These are phyloP conservation scores for Apolygus lucorum DNA, from an alignment of 1,140 invertebrate genomes.

Conservation along the genomic window DNA sequence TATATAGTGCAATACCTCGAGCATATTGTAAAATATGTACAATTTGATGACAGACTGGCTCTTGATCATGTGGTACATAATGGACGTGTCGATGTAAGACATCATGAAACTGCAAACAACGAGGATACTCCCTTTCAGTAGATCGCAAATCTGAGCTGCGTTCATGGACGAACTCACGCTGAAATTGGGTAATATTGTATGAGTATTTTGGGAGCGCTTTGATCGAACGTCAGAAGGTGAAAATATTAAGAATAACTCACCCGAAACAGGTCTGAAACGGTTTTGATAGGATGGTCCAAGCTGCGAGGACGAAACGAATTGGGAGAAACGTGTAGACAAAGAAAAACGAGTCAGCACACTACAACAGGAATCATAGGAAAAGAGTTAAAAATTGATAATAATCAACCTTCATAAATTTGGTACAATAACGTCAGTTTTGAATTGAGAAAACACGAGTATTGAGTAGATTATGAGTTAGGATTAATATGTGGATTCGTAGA, in stretches of 20 bases:
- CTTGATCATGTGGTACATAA: conserved; percentile 98
- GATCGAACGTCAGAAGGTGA: too few relatives aligned
- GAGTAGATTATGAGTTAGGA: too few relatives aligned
- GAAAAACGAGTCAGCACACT: conserved; percentile 96
- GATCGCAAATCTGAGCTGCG: conserved; percentile 91
- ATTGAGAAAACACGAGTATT: too few relatives aligned
- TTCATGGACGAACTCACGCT: conserved; percentile 46
- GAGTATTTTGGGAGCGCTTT: too few relatives aligned
- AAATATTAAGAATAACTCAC: conserved; percentile 41
- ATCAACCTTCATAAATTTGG: too few relatives aligned
- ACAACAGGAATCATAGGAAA: too few relatives aligned
- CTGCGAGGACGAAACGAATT: conserved; percentile 75
- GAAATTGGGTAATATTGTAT: conserved; percentile 29
- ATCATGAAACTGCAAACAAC: conserved; percentile 74
- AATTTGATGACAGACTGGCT: conserved; percentile 98
- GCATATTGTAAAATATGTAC: conserved; percentile 99
- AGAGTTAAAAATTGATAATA: too few relatives aligned
- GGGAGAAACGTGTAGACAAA: conserved; percentile 98
- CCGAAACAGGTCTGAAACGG: conserved; percentile 62
- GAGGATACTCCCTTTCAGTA: conserved; percentile 86
- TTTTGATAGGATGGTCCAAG: conserved; percentile 67
- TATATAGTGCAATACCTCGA: conserved; percentile 79
- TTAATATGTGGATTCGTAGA: too few relatives aligned
- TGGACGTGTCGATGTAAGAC: conserved; percentile 90
- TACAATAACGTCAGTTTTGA: too few relatives aligned